Conservation (phyloP, 2,888 invertebrate genomes). For the Dicycla oo region DNA sequence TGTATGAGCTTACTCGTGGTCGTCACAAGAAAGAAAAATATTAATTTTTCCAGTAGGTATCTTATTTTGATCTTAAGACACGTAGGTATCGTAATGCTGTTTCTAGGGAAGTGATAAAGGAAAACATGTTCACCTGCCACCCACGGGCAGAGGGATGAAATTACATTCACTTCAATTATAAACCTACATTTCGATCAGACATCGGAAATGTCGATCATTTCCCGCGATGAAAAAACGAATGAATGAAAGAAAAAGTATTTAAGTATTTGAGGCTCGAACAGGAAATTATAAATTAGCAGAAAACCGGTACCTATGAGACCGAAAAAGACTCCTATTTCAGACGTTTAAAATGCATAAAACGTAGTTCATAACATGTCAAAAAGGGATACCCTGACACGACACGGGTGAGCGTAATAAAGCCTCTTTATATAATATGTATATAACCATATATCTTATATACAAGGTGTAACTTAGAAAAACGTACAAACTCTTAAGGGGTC, state of each 20-base stretch:
- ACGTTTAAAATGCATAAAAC: neutral
- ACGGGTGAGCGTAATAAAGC: too few species aligned
- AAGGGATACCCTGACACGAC: too few species aligned
- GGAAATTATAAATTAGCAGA: conserved; percentile 1
- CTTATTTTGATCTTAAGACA: neutral
- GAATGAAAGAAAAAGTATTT: neutral
- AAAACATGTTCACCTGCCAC: neutral
- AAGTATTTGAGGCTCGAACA: neutral
- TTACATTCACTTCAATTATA: neutral
- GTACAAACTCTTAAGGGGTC: too few species aligned
- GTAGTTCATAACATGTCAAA: neutral
- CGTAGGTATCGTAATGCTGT: neutral
- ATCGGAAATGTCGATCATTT: neutral
- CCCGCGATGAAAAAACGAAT: too few species aligned
- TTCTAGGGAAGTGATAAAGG: neutral
- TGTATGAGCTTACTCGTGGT: neutral
- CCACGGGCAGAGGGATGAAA: neutral
- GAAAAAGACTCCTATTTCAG: neutral
- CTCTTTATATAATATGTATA: too few species aligned
- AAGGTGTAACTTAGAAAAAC: too few species aligned
- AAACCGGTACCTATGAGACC: neutral
- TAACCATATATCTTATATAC: too few species aligned
- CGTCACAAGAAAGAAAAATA: too few species aligned
- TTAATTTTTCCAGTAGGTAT: too few species aligned
- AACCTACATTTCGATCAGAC: neutral